Percentiles rank a stretch among this genome's conserved stretches.
Conservation (phyloP, 2,888 invertebrate species). For the Endotricha flammealis region DNA sequence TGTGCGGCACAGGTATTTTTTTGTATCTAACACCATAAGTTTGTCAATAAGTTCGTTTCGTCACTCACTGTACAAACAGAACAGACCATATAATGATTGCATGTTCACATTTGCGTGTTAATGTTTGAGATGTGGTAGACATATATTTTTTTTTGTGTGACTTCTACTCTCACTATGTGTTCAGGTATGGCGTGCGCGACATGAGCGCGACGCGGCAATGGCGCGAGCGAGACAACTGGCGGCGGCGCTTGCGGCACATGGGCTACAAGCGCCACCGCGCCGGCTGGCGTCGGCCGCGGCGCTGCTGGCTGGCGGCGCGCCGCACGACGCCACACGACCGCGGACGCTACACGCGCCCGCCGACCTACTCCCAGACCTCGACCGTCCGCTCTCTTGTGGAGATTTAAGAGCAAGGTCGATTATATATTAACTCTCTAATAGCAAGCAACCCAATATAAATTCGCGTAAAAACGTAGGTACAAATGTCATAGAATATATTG, state of each 20-base stretch:
- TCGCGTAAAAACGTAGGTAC: too few species aligned
- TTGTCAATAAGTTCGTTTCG: too few species aligned
- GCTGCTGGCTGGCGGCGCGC: conserved; percentile 68
- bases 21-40: too few species aligned
- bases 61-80: too few species aligned
- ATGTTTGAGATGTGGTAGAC: too few species aligned
- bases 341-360: conserved; percentile 60
- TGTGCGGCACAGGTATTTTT: conserved; percentile 83
- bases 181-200: conserved; percentile 92
- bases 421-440: too few species aligned
- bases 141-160: too few species aligned
- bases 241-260: conserved; percentile 89
- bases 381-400: conserved; percentile 69
- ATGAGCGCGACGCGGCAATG: conserved; percentile 92
- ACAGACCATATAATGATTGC: too few species aligned
- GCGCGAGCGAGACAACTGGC: conserved; percentile 91
- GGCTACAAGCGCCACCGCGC: conserved; percentile 86
- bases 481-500: too few species aligned
- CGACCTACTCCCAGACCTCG: conserved; percentile 67
- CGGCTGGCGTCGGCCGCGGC: conserved; percentile 81
- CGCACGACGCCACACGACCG: conserved; percentile 76
- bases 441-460: too few species aligned
- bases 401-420: conserved; percentile 66
- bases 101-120: conserved; percentile 58
- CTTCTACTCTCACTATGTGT: too few species aligned